A percentile compares a stretch with the other conserved stretches of the same genome.
These are phyloP conservation scores for Malacoraja senta DNA, from an alignment of 2,797 vertebrate species.

Conservation along the genomic window DNA sequence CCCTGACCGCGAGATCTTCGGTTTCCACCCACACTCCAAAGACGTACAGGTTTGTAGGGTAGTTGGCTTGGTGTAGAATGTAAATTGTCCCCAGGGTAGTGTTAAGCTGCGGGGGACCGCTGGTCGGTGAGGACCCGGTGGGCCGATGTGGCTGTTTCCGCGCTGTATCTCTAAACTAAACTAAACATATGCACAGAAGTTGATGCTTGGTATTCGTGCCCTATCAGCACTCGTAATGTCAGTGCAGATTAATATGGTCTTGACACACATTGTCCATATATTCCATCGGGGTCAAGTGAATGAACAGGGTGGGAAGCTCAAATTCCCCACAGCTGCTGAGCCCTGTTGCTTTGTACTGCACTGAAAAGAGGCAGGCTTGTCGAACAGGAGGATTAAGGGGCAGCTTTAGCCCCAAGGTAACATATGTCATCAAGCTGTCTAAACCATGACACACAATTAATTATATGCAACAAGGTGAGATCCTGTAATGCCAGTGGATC, in stretches of 20 bases:
- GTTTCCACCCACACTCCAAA: too few relatives aligned
- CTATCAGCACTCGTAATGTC: neutral
- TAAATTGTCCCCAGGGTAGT: too few relatives aligned
- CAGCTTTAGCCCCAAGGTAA: conserved; percentile 16
- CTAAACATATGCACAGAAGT: too few relatives aligned
- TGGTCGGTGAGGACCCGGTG: too few relatives aligned
- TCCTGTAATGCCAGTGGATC: neutral
- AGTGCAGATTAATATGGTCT: neutral
- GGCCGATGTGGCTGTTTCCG: too few relatives aligned
- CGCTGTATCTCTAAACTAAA: too few relatives aligned
- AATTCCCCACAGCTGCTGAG: neutral
- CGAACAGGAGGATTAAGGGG: neutral
- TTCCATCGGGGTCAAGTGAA: neutral
- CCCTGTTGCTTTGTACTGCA: neutral
- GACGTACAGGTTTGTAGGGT: too few relatives aligned
- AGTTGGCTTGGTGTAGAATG: too few relatives aligned
- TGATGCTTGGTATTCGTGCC: neutral
- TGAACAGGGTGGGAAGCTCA: neutral
- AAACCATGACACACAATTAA: neutral
- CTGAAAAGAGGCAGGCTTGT: conserved; percentile 17
- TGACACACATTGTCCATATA: neutral
- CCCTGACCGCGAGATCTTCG: too few relatives aligned
- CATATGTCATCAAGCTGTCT: conserved; percentile 16
- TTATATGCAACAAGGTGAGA: neutral
- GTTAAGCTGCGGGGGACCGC: too few relatives aligned